Evolutionary conservation across 2,113 vertebrate genomes (phyloP).

Genomic region (Nettapus auritus): DNA sequence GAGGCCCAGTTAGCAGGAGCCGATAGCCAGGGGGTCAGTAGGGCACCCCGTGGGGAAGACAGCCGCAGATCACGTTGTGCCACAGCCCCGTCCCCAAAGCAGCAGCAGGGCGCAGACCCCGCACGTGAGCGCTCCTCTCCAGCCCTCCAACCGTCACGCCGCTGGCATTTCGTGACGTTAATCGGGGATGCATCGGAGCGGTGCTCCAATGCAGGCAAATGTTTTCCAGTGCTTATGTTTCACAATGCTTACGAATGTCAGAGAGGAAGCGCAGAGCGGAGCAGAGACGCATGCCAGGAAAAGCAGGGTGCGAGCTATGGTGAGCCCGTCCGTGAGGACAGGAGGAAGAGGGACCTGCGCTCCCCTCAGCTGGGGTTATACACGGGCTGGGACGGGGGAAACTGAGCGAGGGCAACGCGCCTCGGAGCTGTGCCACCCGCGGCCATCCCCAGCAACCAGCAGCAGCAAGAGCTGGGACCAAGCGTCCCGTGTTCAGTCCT

Average conservation of each 20-base stretch:
- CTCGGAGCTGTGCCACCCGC: background rate
- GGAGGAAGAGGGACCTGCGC: background rate
- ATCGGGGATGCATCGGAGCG: background rate
- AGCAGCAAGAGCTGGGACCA: background rate
- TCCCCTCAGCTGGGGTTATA: background rate
- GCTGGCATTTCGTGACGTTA: background rate
- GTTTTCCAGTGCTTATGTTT: background rate
- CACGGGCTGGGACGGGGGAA: background rate
- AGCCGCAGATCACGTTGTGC: background rate
- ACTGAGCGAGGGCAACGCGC: background rate
- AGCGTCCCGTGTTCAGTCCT: background rate
- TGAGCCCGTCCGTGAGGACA: background rate
- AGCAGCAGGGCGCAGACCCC: accelerated
- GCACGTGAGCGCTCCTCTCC: background rate
- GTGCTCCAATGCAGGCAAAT: background rate
- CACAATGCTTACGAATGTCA: background rate
- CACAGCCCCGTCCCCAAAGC: background rate
- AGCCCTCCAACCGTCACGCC: background rate
- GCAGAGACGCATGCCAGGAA: background rate
- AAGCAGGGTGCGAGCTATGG: background rate
- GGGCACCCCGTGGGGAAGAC: background rate
- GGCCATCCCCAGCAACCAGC: background rate
- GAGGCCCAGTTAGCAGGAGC: background rate
- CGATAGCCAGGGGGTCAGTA: background rate
- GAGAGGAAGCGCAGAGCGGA: background rate